Percentiles rank a stretch among this genome's conserved stretches.
phyloP scores from a whole-genome alignment of 1,140 invertebrate species.

The Heliconius eleuchia region DNA sequence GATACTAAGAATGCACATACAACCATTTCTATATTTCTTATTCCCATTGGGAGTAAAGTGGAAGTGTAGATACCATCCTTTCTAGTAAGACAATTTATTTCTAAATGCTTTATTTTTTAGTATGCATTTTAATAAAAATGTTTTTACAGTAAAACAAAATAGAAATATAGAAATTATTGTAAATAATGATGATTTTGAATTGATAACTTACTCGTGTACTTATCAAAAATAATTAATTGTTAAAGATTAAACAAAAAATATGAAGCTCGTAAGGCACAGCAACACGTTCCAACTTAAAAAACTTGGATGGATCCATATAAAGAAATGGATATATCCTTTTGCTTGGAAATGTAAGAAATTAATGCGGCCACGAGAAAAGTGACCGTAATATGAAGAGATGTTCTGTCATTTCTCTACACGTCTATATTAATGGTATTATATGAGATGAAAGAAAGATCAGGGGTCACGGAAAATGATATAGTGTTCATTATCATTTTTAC shows the following conservation, averaged over 20 bases:
- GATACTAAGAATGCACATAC: neutral
- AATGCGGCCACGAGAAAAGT: slow-evolving; percentile 10
- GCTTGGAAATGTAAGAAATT: slow-evolving; percentile 2
- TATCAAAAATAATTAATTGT: too few relatives aligned
- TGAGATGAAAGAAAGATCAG: neutral
- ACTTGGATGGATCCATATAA: neutral
- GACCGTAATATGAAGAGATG: slow-evolving; percentile 11
- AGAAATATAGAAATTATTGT: too few relatives aligned
- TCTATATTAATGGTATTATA: slow-evolving; percentile 8
- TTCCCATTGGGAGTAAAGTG: neutral
- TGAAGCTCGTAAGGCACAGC: neutral
- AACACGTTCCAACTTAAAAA: neutral
- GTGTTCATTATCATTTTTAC: neutral
- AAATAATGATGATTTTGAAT: too few relatives aligned
- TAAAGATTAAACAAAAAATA: neutral
- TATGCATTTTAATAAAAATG: too few relatives aligned
- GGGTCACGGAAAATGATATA: neutral
- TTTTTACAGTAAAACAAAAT: too few relatives aligned
- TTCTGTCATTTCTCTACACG: slow-evolving; percentile 6
- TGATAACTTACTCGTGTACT: too few relatives aligned
- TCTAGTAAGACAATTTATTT: neutral
- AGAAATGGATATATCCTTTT: neutral
- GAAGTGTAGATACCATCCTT: neutral
- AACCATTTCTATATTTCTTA: neutral
- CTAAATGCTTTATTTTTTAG: too few relatives aligned